Conservation (phyloP, 1,140 invertebrate species). For the Drosophila varians region DNA sequence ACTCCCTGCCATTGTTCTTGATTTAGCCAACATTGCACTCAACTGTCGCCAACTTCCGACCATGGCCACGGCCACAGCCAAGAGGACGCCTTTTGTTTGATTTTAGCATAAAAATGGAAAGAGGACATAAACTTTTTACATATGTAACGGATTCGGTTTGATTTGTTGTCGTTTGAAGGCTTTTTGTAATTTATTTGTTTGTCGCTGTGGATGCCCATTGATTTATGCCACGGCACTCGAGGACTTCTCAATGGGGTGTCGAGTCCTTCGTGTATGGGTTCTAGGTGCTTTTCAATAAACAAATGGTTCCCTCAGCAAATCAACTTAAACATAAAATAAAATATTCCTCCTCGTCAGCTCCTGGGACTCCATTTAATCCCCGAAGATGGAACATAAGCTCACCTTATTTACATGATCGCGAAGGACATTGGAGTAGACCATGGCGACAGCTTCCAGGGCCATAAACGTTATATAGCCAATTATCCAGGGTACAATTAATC, state of each 20-base stretch:
- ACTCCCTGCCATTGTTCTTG: constrained; percentile 34
- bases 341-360: constrained; percentile 5
- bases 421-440: constrained; percentile 90
- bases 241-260: constrained; percentile 15
- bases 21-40: constrained; percentile 43
- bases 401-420: constrained; percentile 91
- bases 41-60: constrained; percentile 57
- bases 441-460: constrained; percentile 89
- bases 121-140: constrained; percentile 56
- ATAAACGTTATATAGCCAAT: constrained; percentile 90
- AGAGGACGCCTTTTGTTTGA: constrained; percentile 53
- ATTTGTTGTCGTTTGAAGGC: constrained; percentile 47
- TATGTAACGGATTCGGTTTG: constrained; percentile 65
- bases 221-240: constrained; percentile 64
- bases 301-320: constrained; percentile 48
- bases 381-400: constrained; percentile 67
- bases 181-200: constrained; percentile 75
- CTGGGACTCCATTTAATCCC: neutral
- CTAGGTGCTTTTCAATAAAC: constrained; percentile 51
- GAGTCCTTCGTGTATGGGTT: constrained; percentile 22
- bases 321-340: constrained; percentile 41
- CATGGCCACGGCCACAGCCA: constrained; percentile 35
- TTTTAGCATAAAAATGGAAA: constrained; percentile 57
- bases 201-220: constrained; percentile 56
- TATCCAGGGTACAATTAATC: constrained; percentile 89